These are phyloP conservation scores for Leptobrachium ailaonicum DNA, from an alignment of 2,113 vertebrate genomes.

Conservation along the genomic window DNA sequence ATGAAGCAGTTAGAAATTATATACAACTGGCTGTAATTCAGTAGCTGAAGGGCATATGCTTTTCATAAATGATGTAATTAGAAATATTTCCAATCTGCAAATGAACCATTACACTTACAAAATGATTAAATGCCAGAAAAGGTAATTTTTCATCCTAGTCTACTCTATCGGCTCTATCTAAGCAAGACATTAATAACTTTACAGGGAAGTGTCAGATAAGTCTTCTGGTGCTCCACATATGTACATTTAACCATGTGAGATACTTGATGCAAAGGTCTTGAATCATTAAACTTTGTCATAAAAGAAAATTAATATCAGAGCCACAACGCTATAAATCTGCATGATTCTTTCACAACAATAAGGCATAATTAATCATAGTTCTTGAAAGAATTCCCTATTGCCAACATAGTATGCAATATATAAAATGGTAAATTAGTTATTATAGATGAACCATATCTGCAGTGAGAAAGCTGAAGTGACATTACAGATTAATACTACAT, in stretches of 20 bases:
- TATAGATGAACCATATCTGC: not conserved
- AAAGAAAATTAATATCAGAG: not conserved
- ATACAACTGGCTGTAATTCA: slow-evolving; percentile 40
- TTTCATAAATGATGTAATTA: slow-evolving; percentile 46
- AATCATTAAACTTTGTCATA: not conserved
- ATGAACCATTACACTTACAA: slow-evolving; percentile 38
- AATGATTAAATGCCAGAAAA: slow-evolving; percentile 42
- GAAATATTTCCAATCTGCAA: slow-evolving; percentile 42
- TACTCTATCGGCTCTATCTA: slow-evolving; percentile 16
- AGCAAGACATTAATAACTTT: slow-evolving; percentile 1
- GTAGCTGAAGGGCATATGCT: slow-evolving; percentile 41
- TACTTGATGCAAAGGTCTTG: not conserved
- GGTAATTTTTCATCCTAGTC: slow-evolving; percentile 32
- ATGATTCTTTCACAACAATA: not conserved
- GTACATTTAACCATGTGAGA: not conserved
- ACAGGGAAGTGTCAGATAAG: slow-evolving; percentile 9
- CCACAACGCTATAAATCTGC: not conserved
- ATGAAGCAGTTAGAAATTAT: slow-evolving; percentile 37
- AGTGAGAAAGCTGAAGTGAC: too few relatives aligned
- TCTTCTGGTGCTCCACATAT: not conserved
- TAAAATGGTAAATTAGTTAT: not conserved
- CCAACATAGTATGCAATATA: not conserved
- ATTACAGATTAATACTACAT: too few relatives aligned
- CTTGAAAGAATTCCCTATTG: not conserved
- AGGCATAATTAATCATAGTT: not conserved